Base-by-base conservation (phyloP, 1,140 invertebrate genomes). In the Sminthurides bifidus region DNA sequence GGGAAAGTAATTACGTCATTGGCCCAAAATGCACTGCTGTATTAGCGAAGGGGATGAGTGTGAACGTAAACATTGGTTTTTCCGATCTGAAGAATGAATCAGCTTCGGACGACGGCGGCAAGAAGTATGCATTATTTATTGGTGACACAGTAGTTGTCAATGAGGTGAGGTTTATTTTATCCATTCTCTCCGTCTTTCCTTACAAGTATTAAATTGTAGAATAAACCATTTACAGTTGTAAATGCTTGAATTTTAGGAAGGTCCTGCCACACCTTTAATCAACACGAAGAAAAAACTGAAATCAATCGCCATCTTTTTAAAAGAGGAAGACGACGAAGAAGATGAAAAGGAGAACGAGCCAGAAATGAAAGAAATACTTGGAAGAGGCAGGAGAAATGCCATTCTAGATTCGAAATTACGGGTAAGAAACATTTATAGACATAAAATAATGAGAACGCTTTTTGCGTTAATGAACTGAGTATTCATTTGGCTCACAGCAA, bases 81-180 rank as follows among this genome's bases (percentile, higher is more conserved):
- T 80, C 87, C n/a, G 87, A 85, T 68, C 74, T 99, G 30, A 74
- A 71, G 17, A 97, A 98, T 73, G 76, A 81, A 61, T 81, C 85
- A 30, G 82, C 87, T 1, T 78, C 79, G 26, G 90, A 96, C 37
- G 84, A 87, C 62, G 81, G 85, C 69, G 82, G 83, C 55, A 95
- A 96, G 78, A 81, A 74, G 3, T 95, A 96, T 72, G 92, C 94
- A 1, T 74, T 98, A 0, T 98, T 95, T 67, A 79, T 99, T 64
- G 94, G 93, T 17, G 95, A 99, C 73, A 98, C 94, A 19, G 91
- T 97, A 27, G 69, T 94, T 55, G 88, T 97, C 1, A 92, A 89
- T 70, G 89, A 92, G 66, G 85, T 80, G 70, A 66, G 58, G 48
- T 37, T 58, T 54, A 45, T 19, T 62, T 59, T 46, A 33, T 40